These are phyloP conservation scores for Gulo gulo DNA, from an alignment of 2,113 vertebrate genomes.

Conservation along the genomic window DNA sequence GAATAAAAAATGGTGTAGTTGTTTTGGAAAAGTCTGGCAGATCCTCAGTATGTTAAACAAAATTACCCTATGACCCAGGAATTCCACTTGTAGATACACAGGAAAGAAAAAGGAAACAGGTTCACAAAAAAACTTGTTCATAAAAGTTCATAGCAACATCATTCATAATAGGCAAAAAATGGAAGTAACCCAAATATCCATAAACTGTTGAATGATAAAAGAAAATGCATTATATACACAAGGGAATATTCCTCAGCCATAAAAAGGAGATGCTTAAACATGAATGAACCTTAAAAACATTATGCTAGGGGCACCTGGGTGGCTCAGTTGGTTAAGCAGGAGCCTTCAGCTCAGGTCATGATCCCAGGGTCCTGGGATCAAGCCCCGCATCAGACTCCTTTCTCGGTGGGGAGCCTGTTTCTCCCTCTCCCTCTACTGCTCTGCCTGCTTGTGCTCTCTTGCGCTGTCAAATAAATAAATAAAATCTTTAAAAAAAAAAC, in stretches of 20 bases:
- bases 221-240: neutral
- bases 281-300: neutral
- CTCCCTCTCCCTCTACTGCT: no score
- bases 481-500: no score
- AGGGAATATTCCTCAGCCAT: neutral
- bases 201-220: neutral
- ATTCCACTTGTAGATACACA: neutral
- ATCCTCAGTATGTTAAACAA: neutral
- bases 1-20: neutral
- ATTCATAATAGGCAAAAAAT: neutral
- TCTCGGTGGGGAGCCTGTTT: no score
- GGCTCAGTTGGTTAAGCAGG: no score
- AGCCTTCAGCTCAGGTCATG: no score
- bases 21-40: neutral
- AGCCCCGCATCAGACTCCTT: no score
- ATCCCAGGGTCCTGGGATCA: no score
- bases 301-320: no score
- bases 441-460: no score
- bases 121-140: neutral
- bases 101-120: neutral
- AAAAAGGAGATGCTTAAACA: neutral
- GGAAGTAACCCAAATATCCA: neutral
- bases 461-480: no score
- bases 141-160: neutral
- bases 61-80: neutral